phyloP scores from a whole-genome alignment of 2,113 vertebrate genomes.

The Aegotheles bennettii region DNA sequence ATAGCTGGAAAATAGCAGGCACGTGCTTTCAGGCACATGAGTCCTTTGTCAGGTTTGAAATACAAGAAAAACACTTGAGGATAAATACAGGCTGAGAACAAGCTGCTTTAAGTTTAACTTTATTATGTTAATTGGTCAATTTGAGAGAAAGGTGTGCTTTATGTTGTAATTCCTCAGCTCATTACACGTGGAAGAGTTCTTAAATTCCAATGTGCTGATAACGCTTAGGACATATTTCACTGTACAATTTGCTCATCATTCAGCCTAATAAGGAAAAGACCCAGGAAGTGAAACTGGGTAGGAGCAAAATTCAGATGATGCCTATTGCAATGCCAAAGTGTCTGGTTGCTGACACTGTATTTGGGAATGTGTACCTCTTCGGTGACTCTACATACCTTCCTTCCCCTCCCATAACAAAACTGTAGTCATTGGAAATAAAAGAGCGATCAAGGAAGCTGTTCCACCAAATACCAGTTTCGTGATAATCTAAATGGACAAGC shows the following conservation, averaged over 20 bases:
- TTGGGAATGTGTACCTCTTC: background rate
- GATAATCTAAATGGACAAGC: background rate
- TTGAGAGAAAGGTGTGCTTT: constrained; percentile 28
- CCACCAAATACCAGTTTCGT: background rate
- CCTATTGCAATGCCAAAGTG: background rate
- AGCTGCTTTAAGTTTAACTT: constrained; percentile 11
- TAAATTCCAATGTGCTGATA: constrained; percentile 13
- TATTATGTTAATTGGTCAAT: constrained; percentile 23
- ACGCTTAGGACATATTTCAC: background rate
- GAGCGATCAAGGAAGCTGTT: background rate
- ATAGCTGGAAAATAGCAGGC: constrained; percentile 5
- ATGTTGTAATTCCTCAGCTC: constrained; percentile 6
- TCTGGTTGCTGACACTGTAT: background rate
- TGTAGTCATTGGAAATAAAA: background rate
- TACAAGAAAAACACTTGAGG: constrained; percentile 26
- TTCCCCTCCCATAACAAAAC: background rate
- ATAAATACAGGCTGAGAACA: constrained; percentile 15
- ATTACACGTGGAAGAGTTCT: background rate
- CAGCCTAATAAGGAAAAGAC: background rate
- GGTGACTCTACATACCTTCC: background rate
- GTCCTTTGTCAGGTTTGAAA: constrained; percentile 24
- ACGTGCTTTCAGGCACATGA: background rate
- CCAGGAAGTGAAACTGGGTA: background rate
- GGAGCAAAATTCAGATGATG: background rate
- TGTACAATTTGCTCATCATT: background rate